A percentile compares a stretch with the other conserved stretches of the same genome.
These are phyloP conservation scores for Euura lappo DNA, from an alignment of 1,140 invertebrate genomes.

Conservation along the genomic window DNA sequence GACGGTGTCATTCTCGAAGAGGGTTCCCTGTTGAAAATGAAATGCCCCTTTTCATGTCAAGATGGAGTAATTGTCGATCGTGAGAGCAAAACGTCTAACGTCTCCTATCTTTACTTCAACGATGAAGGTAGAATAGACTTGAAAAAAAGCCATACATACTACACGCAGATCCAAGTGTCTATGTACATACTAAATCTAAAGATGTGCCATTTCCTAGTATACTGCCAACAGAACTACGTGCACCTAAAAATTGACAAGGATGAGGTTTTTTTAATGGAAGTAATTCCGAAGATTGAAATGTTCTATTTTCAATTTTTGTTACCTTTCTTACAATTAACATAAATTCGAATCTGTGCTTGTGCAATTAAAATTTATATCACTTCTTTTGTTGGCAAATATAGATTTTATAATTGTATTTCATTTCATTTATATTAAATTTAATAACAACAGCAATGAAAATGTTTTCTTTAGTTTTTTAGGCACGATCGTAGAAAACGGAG, in stretches of 20 bases:
- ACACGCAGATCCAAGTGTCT: slow-evolving; percentile 27
- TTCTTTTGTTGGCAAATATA: background rate
- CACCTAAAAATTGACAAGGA: slow-evolving; percentile 2
- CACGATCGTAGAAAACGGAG: too few relatives aligned
- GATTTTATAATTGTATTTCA: too few relatives aligned
- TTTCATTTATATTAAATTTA: too few relatives aligned
- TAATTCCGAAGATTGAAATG: slow-evolving; percentile 11
- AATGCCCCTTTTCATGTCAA: slow-evolving; percentile 36
- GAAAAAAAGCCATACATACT: slow-evolving; percentile 6
- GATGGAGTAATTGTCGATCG: slow-evolving; percentile 30
- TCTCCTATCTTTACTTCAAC: slow-evolving; percentile 25
- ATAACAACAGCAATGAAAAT: too few relatives aligned
- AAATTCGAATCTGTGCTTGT: background rate
- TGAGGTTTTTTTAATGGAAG: slow-evolving; percentile 14
- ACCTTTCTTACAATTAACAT: background rate
- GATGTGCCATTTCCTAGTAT: slow-evolving; percentile 24
- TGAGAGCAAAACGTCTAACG: slow-evolving; percentile 25
- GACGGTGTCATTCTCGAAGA: slow-evolving; percentile 39
- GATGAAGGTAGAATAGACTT: background rate
- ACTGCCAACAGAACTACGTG: slow-evolving; percentile 15
- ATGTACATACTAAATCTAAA: slow-evolving; percentile 23
- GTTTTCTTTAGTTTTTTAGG: too few relatives aligned
- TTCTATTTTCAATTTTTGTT: slow-evolving; percentile 21
- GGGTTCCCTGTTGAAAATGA: slow-evolving; percentile 36
- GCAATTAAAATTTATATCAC: background rate